Evolutionary conservation across 2,888 invertebrate genomes (phyloP), one percentile per base, ranked within the genome.

Genomic region (Crioceris asparagi): DNA sequence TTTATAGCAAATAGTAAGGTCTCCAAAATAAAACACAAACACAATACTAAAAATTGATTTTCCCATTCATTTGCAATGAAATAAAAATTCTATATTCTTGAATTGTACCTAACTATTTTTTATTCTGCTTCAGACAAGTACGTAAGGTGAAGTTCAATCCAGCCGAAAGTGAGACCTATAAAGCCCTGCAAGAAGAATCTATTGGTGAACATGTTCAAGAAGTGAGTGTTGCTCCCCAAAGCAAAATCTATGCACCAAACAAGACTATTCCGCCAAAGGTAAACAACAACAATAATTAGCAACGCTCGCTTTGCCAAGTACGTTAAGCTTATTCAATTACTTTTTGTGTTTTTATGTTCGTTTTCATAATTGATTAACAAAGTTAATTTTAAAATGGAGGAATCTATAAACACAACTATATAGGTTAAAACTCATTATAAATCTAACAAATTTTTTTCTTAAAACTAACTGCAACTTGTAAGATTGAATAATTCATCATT

Each of bases 161-260:
- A 52, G 80, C 83, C 62, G 79, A 82, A 71, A 88, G 87, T 60
- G 87, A 87, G 66, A 85, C 88, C 40, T 87, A 77, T 74, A 83
- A 79, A 70, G 85, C 83, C 56, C 75, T 90, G 46, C 83, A 86
- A 66, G 88, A 88, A 66, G 75, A 78, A 51, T 43, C 42, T 27
- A 65, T 71, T 33, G 79, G 76, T 46, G 77, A 74, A 59, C 62
- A 66, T 36, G 68, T 77, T 50, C 79, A 77, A 44, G 83, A 83
- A 66, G 75, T 81, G 53, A 73, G 74, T 50, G 69, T 72, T 53
- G 81, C 84, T 47, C 79, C 77, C 40, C 79, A 80, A 60, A 70
- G 77, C 54, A 84, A 77, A 69, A 78, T 86, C 60, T 88, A 83
- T 70, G 71, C 79, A 46, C 79, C 80, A 52, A 76, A 75, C 36